A percentile compares a stretch with the other conserved stretches of the same genome.
phyloP scores from a whole-genome alignment of 2,113 vertebrate genomes.

The Dinomys branickii region DNA sequence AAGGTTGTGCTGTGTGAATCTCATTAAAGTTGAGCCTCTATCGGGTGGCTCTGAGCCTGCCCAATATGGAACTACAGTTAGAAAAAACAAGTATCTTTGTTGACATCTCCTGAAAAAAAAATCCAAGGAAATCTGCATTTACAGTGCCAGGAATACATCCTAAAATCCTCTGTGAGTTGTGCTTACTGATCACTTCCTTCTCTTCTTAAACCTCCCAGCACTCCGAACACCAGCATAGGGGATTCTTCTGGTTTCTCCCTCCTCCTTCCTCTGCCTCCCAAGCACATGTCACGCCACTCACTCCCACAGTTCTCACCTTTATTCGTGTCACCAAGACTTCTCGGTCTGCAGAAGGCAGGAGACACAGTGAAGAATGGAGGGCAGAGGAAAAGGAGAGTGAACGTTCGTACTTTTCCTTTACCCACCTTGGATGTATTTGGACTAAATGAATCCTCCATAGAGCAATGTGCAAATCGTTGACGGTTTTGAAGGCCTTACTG shows the following conservation, averaged over 20 bases:
- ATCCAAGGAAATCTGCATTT: background rate
- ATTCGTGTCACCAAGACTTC: background rate
- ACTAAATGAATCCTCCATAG: background rate
- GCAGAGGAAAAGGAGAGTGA: background rate
- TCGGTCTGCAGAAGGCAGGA: background rate
- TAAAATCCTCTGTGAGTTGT: background rate
- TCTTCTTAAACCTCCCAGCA: background rate
- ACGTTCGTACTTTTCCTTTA: background rate
- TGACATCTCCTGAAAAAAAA: background rate
- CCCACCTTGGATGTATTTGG: background rate
- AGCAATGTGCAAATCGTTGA: background rate
- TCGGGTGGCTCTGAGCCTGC: background rate
- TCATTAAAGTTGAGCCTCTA: background rate
- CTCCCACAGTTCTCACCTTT: background rate
- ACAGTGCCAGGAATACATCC: background rate
- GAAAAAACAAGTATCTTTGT: background rate
- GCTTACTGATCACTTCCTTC: background rate
- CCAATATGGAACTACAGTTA: background rate
- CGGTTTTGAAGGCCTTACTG: background rate
- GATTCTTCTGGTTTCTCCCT: background rate
- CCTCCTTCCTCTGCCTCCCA: background rate
- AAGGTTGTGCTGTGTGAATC: background rate
- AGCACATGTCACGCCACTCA: background rate
- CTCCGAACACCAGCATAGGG: background rate
- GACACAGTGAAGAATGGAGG: fast-evolving